phyloP scores from a whole-genome alignment of 2,113 vertebrate species.

The Chascanopsetta lugubris region DNA sequence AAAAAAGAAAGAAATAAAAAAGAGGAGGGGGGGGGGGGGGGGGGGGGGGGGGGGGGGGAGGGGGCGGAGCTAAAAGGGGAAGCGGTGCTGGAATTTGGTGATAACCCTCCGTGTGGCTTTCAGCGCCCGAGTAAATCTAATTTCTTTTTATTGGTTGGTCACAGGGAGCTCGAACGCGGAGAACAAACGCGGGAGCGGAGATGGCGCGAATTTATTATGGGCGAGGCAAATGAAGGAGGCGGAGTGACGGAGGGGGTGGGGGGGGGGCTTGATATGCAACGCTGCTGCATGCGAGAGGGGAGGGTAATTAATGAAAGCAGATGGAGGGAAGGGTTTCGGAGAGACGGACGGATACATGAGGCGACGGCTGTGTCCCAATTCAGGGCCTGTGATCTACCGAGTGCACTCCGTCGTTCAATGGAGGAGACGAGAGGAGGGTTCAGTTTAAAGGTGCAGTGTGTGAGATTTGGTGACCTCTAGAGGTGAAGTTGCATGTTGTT shows the following conservation, averaged over 20 bases:
- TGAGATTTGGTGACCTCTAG: neutral
- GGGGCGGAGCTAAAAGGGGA: constrained; percentile 23
- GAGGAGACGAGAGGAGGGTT: too few relatives aligned
- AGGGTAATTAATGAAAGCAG: constrained; percentile 61
- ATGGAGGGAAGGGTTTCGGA: constrained; percentile 19
- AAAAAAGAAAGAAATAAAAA: too few relatives aligned
- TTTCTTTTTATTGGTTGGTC: constrained; percentile 61
- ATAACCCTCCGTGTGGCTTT: constrained; percentile 61
- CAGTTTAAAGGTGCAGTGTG: too few relatives aligned
- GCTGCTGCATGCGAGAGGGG: constrained; percentile 45
- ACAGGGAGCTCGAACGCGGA: constrained; percentile 56
- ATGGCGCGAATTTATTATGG: constrained; percentile 69
- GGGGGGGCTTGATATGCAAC: constrained; percentile 53
- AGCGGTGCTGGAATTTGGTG: constrained; percentile 65
- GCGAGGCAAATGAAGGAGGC: constrained; percentile 58
- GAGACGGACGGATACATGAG: neutral
- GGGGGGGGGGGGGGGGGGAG: constrained; percentile 27
- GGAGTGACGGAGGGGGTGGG: constrained; percentile 41
- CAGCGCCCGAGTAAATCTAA: constrained; percentile 64
- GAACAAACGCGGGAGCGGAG: constrained; percentile 69
- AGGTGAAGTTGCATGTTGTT: too few relatives aligned
- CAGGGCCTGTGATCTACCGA: too few relatives aligned
- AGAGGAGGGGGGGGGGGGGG: too few relatives aligned
- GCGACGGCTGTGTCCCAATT: too few relatives aligned
- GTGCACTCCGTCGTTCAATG: too few relatives aligned